phyloP scores from a whole-genome alignment of 2,797 vertebrate genomes.

The Selene dorsalis region DNA sequence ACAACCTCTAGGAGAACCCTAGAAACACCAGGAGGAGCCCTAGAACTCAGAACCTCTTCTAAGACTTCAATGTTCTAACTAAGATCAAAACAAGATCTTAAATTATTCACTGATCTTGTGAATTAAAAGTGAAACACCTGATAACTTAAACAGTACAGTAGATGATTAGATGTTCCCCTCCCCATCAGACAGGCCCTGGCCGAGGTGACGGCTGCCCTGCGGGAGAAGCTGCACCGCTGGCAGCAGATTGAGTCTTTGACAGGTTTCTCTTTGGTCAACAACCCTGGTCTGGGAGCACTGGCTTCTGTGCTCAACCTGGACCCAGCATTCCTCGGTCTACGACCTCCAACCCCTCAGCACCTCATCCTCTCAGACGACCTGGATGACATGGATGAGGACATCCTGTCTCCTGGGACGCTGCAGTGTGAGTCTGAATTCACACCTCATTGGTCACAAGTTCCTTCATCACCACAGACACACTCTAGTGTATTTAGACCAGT shows the following conservation, averaged over 20 bases:
- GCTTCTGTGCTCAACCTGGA: slow-evolving; percentile 94
- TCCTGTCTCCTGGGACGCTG: slow-evolving; percentile 91
- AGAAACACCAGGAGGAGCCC: no score
- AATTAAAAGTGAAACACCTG: no score
- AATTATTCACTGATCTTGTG: no score
- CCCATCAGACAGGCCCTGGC: slow-evolving; percentile 89
- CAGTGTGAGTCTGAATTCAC: slow-evolving; percentile 84
- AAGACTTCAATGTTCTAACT: no score
- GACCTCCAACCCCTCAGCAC: slow-evolving; percentile 88
- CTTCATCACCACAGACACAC: no score
- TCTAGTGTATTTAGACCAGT: no score
- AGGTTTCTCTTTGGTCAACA: slow-evolving; percentile 91
- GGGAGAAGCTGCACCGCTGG: slow-evolving; percentile 96
- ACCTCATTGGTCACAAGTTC: no score
- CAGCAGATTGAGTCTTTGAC: slow-evolving; percentile 95
- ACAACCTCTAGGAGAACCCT: no score
- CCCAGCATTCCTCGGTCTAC: slow-evolving; percentile 93
- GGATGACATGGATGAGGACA: slow-evolving; percentile 95
- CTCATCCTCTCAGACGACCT: slow-evolving; percentile 93
- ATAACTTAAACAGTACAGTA: no score
- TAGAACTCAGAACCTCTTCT: no score
- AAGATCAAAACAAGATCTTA: no score
- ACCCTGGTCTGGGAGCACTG: slow-evolving; percentile 92
- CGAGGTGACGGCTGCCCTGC: slow-evolving; percentile 91
- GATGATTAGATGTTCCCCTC: no score